phyloP scores from a whole-genome alignment of 2,888 invertebrate genomes.

The Ypsolopha scabrella region DNA sequence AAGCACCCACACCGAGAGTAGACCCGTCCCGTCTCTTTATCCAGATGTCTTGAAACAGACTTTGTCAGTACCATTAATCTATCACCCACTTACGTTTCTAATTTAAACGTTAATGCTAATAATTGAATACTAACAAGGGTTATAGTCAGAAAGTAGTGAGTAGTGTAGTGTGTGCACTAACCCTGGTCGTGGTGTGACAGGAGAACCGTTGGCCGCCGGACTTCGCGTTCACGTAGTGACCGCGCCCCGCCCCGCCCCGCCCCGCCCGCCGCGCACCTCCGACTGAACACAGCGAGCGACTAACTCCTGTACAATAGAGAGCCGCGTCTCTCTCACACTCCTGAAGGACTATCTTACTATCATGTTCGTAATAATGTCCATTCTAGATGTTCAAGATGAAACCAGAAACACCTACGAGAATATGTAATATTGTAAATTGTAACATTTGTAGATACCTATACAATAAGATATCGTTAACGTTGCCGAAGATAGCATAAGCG shows the following conservation, averaged over 20 bases:
- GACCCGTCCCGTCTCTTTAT: too few relatives aligned
- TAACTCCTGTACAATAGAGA: too few relatives aligned
- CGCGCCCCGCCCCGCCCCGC: constrained; percentile 9
- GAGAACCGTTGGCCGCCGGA: constrained; percentile 61
- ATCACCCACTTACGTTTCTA: too few relatives aligned
- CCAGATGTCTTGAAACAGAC: too few relatives aligned
- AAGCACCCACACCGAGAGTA: neutral
- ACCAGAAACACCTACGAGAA: too few relatives aligned
- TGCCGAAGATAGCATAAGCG: constrained; percentile 31
- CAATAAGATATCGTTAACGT: constrained; percentile 15
- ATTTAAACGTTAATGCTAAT: too few relatives aligned
- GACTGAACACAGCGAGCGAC: constrained; percentile 2
- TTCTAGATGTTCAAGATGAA: too few relatives aligned
- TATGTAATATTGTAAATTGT: constrained; percentile 27
- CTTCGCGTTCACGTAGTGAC: constrained; percentile 58
- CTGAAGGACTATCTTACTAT: too few relatives aligned
- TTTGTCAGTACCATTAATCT: too few relatives aligned
- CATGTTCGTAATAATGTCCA: too few relatives aligned
- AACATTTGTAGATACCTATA: constrained; percentile 26
- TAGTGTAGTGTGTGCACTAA: constrained; percentile 24
- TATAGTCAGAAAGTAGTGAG: constrained; percentile 3
- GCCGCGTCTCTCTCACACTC: too few relatives aligned
- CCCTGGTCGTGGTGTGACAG: constrained; percentile 28
- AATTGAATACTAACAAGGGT: neutral
- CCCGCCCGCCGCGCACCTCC: constrained; percentile 6